Percentiles rank a stretch among this genome's conserved stretches.
Conservation (phyloP, 1,140 invertebrate species). For the Drosophila parvula region DNA sequence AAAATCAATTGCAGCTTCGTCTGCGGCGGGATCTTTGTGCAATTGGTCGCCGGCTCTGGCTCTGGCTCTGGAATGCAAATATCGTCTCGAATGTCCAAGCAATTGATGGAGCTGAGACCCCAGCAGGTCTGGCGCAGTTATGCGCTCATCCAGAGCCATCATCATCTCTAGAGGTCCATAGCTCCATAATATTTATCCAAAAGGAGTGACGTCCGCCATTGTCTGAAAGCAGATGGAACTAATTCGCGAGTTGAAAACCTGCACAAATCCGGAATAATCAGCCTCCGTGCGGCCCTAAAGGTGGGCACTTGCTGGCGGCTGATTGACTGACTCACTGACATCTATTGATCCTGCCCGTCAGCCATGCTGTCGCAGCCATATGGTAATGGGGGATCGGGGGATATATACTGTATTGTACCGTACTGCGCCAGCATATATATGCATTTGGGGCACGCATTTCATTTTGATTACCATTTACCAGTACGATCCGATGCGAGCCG, state of each 20-base stretch:
- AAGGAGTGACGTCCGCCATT: conserved; percentile 40
- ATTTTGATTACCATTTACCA: conserved; percentile 33
- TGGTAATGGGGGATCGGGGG: conserved; percentile 35
- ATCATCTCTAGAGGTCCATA: not conserved
- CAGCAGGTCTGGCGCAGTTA: conserved; percentile 57
- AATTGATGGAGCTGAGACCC: conserved; percentile 40
- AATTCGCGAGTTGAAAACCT: conserved; percentile 21
- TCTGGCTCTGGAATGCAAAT: conserved; percentile 50
- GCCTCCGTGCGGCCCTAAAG: conserved; percentile 5
- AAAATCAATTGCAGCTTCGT: conserved; percentile 67
- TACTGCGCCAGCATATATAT: conserved; percentile 29
- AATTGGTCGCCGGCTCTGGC: conserved; percentile 24
- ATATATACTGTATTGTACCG: conserved; percentile 46
- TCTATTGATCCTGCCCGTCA: conserved; percentile 28
- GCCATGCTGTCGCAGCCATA: conserved; percentile 12
- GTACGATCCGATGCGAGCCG: conserved; percentile 28
- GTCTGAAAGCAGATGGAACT: conserved; percentile 28
- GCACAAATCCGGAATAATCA: conserved; percentile 43
- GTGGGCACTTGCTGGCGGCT: conserved; percentile 8
- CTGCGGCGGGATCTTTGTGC: conserved; percentile 58
- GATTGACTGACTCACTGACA: conserved; percentile 8
- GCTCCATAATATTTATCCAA: not conserved
- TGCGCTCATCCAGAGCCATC: not conserved
- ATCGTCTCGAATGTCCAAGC: conserved; percentile 39
- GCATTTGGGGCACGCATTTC: conserved; percentile 56